Base-by-base conservation (phyloP, 2,888 invertebrate species). In the Polymixis lichenea region DNA sequence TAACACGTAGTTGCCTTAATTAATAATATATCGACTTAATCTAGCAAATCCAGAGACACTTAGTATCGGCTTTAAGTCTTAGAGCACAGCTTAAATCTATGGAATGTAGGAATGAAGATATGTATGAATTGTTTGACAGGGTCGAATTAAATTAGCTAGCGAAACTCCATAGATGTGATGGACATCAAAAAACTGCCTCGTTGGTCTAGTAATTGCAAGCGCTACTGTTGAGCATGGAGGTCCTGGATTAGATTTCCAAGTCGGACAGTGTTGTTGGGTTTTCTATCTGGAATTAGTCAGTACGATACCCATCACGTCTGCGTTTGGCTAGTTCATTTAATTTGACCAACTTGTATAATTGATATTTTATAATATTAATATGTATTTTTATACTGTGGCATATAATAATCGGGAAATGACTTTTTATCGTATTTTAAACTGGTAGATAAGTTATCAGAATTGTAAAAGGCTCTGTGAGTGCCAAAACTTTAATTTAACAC, bases 351-450 rank as follows among this genome's bases (percentile, higher is more conserved):
- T 7, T 28, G 65, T 69, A 22, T 62, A 9, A 71, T 46, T 46
- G 17, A 46, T 80, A 67, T 77, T 67, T 66, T 64, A 67, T 43
- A 76, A 43, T 58, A 32, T 32, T 67, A 58, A 38, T 82, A 83
- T 79, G 84, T 84, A 81, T 81, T 81, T 81, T 81, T 81, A 80
- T 80, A 80, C 80, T 43, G 72, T 80, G 79, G 83, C 15, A 32
- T 61, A 8, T 43, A 53, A 53, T 58, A 32, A 68, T 64, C 32
- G 64, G 64, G 43, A 53, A 43, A 60, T 65, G 43, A 78, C n/a
- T 78, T 68, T 55, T n/a, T 80, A 64, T 38, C 69, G 64, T 46
- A 66, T 60, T 56, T 53, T 64, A n/a, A n/a, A 82, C 43, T 83
- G 38, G 15, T 72, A 67, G 5, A 17, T 62, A 51, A 46, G 19